Conservation (phyloP, 1,140 invertebrate species). For the Cyclina sinensis region DNA sequence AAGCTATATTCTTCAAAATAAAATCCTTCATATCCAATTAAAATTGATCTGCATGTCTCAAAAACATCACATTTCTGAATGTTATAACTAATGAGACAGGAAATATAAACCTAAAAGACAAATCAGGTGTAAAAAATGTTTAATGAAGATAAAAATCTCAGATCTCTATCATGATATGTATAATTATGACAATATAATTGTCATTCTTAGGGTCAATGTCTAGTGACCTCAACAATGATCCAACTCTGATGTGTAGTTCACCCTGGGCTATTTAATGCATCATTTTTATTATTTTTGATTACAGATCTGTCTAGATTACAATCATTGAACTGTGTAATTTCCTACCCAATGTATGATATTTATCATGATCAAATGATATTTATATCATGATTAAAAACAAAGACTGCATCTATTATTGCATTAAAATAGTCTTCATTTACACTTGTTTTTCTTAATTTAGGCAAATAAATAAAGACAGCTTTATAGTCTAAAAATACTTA, state of each 20-base stretch:
- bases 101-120: neutral
- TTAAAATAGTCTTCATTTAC: neutral
- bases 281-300: neutral
- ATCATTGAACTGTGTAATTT: neutral
- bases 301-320: neutral
- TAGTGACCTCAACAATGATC: neutral
- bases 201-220: conserved; percentile 4
- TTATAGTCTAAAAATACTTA: no score
- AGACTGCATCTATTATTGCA: neutral
- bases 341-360: neutral
- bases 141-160: neutral
- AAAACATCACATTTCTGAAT: no score
- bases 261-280: neutral
- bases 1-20: no score
- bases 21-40: no score
- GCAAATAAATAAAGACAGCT: no score
- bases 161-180: conserved; percentile 5
- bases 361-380: conserved; percentile 15
- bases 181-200: conserved; percentile 4
- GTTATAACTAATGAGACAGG: no score
- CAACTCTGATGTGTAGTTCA: neutral
- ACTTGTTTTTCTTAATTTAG: no score
- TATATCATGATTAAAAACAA: conserved; percentile 3
- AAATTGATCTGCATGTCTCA: no score
- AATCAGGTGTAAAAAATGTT: neutral